Evolutionary conservation across 2,888 invertebrate species (phyloP).

Genomic region (Zygaena filipendulae): DNA sequence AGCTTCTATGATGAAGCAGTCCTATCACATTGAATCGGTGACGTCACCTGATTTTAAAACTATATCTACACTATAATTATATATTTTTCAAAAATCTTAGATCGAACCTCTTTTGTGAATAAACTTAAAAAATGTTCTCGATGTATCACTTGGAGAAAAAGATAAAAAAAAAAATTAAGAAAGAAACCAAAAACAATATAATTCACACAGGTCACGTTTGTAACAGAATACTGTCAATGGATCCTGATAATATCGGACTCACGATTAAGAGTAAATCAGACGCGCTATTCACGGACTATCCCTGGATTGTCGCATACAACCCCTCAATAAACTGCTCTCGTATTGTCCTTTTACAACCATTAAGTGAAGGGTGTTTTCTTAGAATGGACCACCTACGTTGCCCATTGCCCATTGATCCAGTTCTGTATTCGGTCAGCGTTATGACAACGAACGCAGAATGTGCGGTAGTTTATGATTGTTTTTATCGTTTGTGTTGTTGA

Average conservation of each 20-base stretch:
- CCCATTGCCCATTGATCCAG: constrained; percentile 51
- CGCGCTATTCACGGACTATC: constrained; percentile 37
- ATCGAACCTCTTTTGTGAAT: too few species aligned
- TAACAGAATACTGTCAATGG: constrained; percentile 53
- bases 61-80: too few species aligned
- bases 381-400: constrained; percentile 56
- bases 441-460: too few species aligned
- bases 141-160: too few species aligned
- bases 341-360: constrained; percentile 32
- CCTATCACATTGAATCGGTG: too few species aligned
- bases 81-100: too few species aligned
- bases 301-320: constrained; percentile 36
- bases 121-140: too few species aligned
- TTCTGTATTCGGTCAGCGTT: constrained; percentile 36
- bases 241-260: constrained; percentile 49
- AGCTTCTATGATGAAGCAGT: too few species aligned
- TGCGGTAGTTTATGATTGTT: constrained; percentile 22
- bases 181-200: too few species aligned
- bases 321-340: constrained; percentile 32
- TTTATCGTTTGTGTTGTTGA: constrained; percentile 24
- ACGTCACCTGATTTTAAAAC: too few species aligned
- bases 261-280: constrained; percentile 61
- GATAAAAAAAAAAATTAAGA: too few species aligned
- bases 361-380: constrained; percentile 46
- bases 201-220: constrained; percentile 21